These are phyloP conservation scores for Heteractis magnifica DNA, from an alignment of 92 coral and sea anemone genomes.

Conservation along the genomic window DNA sequence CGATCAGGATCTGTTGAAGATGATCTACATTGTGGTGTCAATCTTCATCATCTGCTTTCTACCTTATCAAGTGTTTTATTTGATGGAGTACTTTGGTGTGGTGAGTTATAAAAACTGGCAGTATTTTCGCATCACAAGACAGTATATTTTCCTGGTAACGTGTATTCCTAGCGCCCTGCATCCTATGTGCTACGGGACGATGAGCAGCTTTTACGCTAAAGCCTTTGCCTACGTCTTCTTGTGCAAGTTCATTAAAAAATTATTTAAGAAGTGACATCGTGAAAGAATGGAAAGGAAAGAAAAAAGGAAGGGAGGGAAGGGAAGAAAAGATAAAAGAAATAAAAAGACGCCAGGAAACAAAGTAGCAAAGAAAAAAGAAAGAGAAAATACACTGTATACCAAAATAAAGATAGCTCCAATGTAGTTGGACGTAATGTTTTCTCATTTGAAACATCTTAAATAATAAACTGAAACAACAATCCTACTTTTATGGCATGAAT, in stretches of 20 bases:
- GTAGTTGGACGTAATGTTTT: too few species aligned
- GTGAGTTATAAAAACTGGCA: constrained; percentile 23
- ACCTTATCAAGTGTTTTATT: constrained; percentile 49
- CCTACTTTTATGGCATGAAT: too few species aligned
- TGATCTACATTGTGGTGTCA: constrained; percentile 46
- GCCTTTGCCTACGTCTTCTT: constrained; percentile 46
- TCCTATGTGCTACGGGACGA: constrained; percentile 64
- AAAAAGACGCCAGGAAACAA: too few species aligned
- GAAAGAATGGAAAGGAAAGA: background rate
- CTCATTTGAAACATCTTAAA: too few species aligned
- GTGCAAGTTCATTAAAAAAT: constrained; percentile 19
- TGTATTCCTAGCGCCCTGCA: constrained; percentile 60
- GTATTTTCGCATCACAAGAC: constrained; percentile 17
- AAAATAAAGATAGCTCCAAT: too few species aligned
- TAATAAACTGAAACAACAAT: too few species aligned
- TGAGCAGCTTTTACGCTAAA: constrained; percentile 59
- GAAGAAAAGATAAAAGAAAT: background rate
- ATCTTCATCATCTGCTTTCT: constrained; percentile 46
- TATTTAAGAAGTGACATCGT: background rate
- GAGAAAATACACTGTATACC: too few species aligned
- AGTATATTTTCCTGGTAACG: constrained; percentile 44
- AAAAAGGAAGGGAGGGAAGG: background rate
- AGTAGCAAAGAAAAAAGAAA: too few species aligned
- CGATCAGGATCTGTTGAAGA: constrained; percentile 53
- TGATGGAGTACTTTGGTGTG: constrained; percentile 34